Conservation (phyloP, 2,113 vertebrate genomes). For the Hymenochirus boettgeri region DNA sequence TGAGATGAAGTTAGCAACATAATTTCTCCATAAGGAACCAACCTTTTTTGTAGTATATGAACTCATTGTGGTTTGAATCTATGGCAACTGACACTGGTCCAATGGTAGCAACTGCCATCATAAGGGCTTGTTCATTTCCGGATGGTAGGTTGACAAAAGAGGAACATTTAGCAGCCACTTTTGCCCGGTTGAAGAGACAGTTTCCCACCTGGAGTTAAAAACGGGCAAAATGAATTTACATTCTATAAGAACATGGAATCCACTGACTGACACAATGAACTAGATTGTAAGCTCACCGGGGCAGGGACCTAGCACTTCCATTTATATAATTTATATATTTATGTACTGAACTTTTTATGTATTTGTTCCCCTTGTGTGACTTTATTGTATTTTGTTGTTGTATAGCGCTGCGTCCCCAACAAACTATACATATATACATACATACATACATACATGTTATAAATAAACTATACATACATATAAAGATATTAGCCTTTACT, state of each 20-base stretch:
- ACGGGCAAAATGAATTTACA: not conserved
- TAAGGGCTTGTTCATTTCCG: constrained; percentile 54
- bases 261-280: not conserved
- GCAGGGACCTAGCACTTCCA: not conserved
- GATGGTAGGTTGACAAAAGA: constrained; percentile 47
- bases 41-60: constrained; percentile 61
- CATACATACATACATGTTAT: no score
- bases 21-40: not conserved
- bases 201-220: constrained; percentile 47
- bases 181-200: constrained; percentile 53
- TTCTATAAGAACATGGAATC: not conserved
- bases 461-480: no score
- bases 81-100: constrained; percentile 60
- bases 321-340: no score
- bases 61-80: constrained; percentile 54
- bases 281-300: no score
- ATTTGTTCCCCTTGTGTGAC: no score
- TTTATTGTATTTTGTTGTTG: no score
- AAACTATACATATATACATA: no score
- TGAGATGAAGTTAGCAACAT: constrained; percentile 8
- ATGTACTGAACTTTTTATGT: no score
- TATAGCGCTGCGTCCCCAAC: no score
- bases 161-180: constrained; percentile 53
- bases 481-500: no score
- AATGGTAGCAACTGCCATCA: constrained; percentile 47